A percentile compares a stretch with the other conserved stretches of the same genome.
These are phyloP conservation scores for Aphaenogaster ashmeadi DNA, from an alignment of 1,140 invertebrate species.

Conservation along the genomic window DNA sequence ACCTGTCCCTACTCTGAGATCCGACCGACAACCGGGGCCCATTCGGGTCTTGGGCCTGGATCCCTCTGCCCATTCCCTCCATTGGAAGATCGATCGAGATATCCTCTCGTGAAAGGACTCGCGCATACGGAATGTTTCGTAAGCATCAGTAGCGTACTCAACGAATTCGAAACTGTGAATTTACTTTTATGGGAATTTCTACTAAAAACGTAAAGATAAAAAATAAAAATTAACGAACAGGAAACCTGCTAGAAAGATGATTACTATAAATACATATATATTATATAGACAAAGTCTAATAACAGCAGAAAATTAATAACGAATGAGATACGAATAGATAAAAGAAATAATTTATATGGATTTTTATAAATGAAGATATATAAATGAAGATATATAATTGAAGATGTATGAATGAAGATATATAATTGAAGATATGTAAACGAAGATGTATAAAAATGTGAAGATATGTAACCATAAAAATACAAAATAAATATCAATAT, in stretches of 20 bases:
- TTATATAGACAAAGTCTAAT: neutral
- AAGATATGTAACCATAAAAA: neutral
- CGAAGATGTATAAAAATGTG: neutral
- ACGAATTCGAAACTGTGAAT: neutral
- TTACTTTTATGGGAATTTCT: neutral
- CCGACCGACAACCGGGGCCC: slow-evolving; percentile 66
- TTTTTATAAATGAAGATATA: neutral
- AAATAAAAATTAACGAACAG: neutral
- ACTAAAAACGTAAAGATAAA: neutral
- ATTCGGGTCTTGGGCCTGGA: slow-evolving; percentile 16
- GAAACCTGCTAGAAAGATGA: neutral
- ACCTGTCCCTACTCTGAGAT: slow-evolving; percentile 74
- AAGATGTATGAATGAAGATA: neutral
- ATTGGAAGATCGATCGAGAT: slow-evolving; percentile 74
- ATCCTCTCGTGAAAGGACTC: slow-evolving; percentile 61
- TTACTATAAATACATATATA: neutral
- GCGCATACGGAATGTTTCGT: slow-evolving; percentile 47
- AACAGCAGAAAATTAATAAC: neutral
- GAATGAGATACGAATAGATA: neutral
- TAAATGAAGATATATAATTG: neutral
- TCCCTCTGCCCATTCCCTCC: slow-evolving; percentile 5
- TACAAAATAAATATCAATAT: slow-evolving; percentile 8
- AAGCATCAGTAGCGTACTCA: slow-evolving; percentile 22
- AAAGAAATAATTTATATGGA: neutral
- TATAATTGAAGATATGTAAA: neutral